Evolutionary conservation across 2,888 invertebrate genomes (phyloP).

Genomic region (Polyploca ridens): DNA sequence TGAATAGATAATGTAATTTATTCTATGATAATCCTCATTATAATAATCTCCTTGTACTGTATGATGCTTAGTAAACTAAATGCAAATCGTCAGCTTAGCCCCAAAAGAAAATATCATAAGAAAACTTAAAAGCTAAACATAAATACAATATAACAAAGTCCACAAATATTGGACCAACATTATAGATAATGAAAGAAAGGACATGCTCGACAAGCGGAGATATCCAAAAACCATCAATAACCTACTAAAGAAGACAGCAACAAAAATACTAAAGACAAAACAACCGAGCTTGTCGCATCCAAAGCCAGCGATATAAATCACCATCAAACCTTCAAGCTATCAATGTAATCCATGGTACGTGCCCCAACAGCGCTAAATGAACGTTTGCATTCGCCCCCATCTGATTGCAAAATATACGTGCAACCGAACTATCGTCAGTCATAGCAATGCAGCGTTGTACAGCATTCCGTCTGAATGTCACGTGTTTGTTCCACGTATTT

Average conservation of each 20-base stretch:
- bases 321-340: conserved; percentile 12
- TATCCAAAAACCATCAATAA: conserved; percentile 2
- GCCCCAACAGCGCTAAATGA: conserved; percentile 30
- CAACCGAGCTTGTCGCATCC: background rate
- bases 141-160: too few species aligned
- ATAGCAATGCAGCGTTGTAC: conserved; percentile 10
- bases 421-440: conserved; percentile 10
- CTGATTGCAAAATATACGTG: conserved; percentile 45
- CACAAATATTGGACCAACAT: background rate
- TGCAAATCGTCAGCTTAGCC: too few species aligned
- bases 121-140: too few species aligned
- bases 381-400: conserved; percentile 37
- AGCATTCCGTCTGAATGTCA: conserved; percentile 2
- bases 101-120: too few species aligned
- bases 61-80: too few species aligned
- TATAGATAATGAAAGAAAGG: background rate
- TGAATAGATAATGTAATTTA: too few species aligned
- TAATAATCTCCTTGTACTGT: too few species aligned
- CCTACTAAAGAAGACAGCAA: background rate
- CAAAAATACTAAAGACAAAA: conserved; percentile 4
- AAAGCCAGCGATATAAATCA: conserved; percentile 11
- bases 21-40: too few species aligned
- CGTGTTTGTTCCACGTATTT: conserved; percentile 13
- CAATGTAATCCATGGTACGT: conserved; percentile 9
- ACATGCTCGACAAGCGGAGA: background rate